Percentiles rank a stretch among this genome's conserved stretches.
Evolutionary conservation across 1,140 invertebrate species (phyloP).

Genomic region (Neodiprion fabricii): DNA sequence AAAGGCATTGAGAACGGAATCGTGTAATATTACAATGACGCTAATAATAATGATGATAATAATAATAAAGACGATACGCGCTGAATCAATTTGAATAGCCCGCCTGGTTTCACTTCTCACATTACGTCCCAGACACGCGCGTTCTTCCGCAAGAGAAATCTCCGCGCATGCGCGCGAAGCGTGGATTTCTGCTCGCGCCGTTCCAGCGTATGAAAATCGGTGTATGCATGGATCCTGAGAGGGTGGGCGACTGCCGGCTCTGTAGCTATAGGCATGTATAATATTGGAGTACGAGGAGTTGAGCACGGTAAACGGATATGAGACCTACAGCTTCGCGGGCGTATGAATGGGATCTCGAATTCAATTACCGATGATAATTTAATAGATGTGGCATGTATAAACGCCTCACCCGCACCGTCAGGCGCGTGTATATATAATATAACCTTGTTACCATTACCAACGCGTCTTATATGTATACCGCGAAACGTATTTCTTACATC

Average conservation of each 20-base stretch:
- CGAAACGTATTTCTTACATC: too few species aligned
- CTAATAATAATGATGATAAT: neutral
- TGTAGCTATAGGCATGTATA: neutral
- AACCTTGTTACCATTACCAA: neutral
- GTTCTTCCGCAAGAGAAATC: neutral
- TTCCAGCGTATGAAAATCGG: neutral
- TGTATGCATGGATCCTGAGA: neutral
- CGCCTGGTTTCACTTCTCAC: neutral
- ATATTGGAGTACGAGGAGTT: neutral
- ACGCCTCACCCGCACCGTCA: neutral
- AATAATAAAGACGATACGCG: neutral
- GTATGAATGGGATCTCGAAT: slow-evolving; percentile 15
- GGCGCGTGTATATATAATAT: neutral
- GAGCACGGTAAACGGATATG: neutral
- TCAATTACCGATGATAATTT: slow-evolving; percentile 20
- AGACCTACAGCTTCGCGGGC: neutral
- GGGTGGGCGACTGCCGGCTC: too few species aligned
- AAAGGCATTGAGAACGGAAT: too few species aligned
- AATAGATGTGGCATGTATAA: slow-evolving; percentile 3
- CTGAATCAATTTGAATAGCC: neutral
- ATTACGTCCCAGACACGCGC: neutral
- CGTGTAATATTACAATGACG: too few species aligned
- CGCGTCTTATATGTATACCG: neutral
- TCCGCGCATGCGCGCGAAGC: neutral
- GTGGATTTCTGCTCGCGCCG: neutral